A percentile compares a stretch with the other conserved stretches of the same genome.
These are phyloP conservation scores for Drosophila macrospina DNA, from an alignment of 2,888 invertebrate genomes.

Conservation along the genomic window DNA sequence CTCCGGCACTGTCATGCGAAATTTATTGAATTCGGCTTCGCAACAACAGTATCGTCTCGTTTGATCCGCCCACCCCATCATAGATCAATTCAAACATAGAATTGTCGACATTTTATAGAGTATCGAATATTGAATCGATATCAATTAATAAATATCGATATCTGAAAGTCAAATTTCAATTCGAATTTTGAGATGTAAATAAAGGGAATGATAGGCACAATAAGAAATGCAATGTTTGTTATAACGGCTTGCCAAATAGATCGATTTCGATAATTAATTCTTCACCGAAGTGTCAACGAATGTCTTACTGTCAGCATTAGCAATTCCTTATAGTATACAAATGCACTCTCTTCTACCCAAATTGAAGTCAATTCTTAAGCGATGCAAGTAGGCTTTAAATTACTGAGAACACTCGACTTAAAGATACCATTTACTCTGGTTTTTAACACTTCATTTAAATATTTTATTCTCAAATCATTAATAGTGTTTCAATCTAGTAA, in stretches of 20 bases:
- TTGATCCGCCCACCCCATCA: neutral
- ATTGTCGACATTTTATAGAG: slow-evolving; percentile 10
- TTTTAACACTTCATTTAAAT: too few species aligned
- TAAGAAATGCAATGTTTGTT: neutral
- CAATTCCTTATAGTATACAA: neutral
- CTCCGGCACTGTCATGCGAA: slow-evolving; percentile 9
- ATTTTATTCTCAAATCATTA: neutral
- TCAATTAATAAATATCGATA: slow-evolving; percentile 28
- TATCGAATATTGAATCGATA: slow-evolving; percentile 23
- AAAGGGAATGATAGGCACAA: neutral
- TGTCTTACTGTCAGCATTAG: neutral
- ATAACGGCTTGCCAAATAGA: too few species aligned
- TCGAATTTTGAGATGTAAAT: slow-evolving; percentile 6
- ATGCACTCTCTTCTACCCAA: neutral
- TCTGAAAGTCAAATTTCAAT: neutral
- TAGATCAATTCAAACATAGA: slow-evolving; percentile 1
- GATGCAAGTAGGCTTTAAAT: neutral
- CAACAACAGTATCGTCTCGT: slow-evolving; percentile 2
- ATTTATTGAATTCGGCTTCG: slow-evolving; percentile 23
- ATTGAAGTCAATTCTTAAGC: neutral
- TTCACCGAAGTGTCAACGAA: neutral
- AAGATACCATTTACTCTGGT: neutral
- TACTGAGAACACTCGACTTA: neutral
- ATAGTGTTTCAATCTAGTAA: neutral
- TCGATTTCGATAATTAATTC: too few species aligned